Evolutionary conservation across 1,140 invertebrate genomes (phyloP), one percentile per base, ranked within the genome.

Genomic region (Propsilocerus akamusi): DNA sequence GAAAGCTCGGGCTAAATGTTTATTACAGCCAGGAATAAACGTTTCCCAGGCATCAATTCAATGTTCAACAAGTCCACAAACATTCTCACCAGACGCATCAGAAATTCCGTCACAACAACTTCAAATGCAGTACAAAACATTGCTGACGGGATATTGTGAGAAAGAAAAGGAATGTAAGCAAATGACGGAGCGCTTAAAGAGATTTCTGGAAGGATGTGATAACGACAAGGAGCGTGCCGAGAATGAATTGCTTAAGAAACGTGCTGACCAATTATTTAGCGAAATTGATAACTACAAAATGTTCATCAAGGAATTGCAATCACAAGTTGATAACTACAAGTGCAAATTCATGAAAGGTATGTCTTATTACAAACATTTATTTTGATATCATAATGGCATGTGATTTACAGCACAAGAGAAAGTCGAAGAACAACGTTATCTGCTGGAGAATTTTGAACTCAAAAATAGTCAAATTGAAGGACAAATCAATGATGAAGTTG

Each of bases 401-500:
- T n/a, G n/a, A n/a, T n/a, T n/a, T n/a, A n/a, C n/a, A n/a, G 78
- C 81, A 2, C 80, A 83, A 56, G 78, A 84, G 64, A 65, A 75
- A 53, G 79, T 83, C 2, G 81, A 84, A 62, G 81, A 84, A 59
- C 81, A 83, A 58, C 68, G 72, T 10, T 67, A n/a, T n/a, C n/a
- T n/a, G n/a, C n/a, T n/a, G n/a, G n/a, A n/a, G n/a, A n/a, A n/a
- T n/a, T n/a, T n/a, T n/a, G n/a, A n/a, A n/a, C n/a, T n/a, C n/a
- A n/a, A n/a, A n/a, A n/a, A n/a, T n/a, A n/a, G n/a, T n/a, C n/a
- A n/a, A n/a, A n/a, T n/a, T n/a, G n/a, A n/a, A n/a, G n/a, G n/a
- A n/a, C 81, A 85, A 59, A 79, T 84, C 24, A 80, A 78, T 53
- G 59, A 77, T 8, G 82, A 86, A 65, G 81, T 85, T 32, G 75